Percentiles rank a stretch among this genome's conserved stretches.
These are phyloP conservation scores for Takifugu flavidus DNA, from an alignment of 2,113 vertebrate species.

Conservation along the genomic window DNA sequence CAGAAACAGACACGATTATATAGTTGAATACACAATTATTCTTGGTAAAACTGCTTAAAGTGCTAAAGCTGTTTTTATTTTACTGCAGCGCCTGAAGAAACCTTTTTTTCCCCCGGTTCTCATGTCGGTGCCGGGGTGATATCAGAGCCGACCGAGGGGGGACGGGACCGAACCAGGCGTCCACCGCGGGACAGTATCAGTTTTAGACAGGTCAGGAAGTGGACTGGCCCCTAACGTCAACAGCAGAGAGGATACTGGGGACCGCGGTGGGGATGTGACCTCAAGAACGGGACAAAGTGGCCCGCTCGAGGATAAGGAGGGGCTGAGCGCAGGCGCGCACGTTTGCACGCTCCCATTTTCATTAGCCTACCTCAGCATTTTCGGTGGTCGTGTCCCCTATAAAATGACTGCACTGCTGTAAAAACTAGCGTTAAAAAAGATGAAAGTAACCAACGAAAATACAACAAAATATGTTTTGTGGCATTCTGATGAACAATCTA, in stretches of 20 bases:
- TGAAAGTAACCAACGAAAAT: background rate
- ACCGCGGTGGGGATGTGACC: conserved; percentile 35
- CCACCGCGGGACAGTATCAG: conserved; percentile 22
- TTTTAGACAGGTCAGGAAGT: conserved; percentile 48
- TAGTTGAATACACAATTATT: too few species aligned
- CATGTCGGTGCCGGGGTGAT: background rate
- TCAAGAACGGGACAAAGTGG: conserved; percentile 32
- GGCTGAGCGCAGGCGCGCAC: background rate
- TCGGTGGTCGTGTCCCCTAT: too few species aligned
- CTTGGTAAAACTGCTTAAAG: too few species aligned
- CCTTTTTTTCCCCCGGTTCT: too few species aligned
- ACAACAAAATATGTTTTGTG: background rate
- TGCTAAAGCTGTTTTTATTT: too few species aligned
- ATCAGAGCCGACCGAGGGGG: conserved; percentile 23
- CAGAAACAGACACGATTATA: too few species aligned
- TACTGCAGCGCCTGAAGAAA: too few species aligned
- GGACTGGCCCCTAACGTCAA: conserved; percentile 52
- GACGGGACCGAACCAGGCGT: conserved; percentile 29
- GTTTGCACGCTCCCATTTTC: background rate
- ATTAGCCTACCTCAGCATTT: background rate
- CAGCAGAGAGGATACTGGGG: conserved; percentile 34
- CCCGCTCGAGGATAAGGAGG: conserved; percentile 4
- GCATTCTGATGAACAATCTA: too few species aligned
- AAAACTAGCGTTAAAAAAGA: too few species aligned
- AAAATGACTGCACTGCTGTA: too few species aligned